Conservation (phyloP, 2,888 invertebrate genomes). For the Lasioglossum malachurum region DNA sequence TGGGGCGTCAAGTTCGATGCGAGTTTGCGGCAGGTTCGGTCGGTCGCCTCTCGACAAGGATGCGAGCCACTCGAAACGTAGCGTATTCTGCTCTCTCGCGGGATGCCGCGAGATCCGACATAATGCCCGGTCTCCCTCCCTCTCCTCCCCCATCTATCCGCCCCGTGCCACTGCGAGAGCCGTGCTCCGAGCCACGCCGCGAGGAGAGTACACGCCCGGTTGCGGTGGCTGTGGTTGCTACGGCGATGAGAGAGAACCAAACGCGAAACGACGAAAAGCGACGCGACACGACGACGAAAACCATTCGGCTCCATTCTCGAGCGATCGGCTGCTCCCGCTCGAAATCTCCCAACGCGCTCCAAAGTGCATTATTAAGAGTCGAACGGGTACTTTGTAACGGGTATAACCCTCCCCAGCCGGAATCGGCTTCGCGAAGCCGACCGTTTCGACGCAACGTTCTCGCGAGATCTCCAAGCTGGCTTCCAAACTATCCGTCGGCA, state of each 20-base stretch:
- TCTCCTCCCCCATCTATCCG: neutral
- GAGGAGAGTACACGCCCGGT: slow-evolving; percentile 53
- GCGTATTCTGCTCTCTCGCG: slow-evolving; percentile 47
- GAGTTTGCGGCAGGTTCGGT: slow-evolving; percentile 72
- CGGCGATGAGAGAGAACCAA: slow-evolving; percentile 74
- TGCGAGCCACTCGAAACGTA: slow-evolving; percentile 80
- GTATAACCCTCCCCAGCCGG: slow-evolving; percentile 42
- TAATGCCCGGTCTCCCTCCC: slow-evolving; percentile 44
- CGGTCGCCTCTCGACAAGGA: slow-evolving; percentile 79
- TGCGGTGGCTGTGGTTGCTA: slow-evolving; percentile 73
- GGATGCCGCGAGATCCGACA: slow-evolving; percentile 63
- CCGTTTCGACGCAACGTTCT: neutral
- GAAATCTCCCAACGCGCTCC: slow-evolving; percentile 67
- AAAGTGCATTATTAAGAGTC: slow-evolving; percentile 79
- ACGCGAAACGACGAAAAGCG: neutral
- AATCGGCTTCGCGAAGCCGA: slow-evolving; percentile 18
- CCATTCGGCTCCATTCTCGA: slow-evolving; percentile 69
- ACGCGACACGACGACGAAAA: slow-evolving; percentile 68
- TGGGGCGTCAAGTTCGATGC: slow-evolving; percentile 70
- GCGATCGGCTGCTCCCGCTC: slow-evolving; percentile 68
- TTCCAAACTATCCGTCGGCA: neutral
- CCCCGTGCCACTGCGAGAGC: neutral
- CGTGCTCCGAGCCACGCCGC: neutral
- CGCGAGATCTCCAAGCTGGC: neutral
- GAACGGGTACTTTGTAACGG: slow-evolving; percentile 72